phyloP scores from a whole-genome alignment of 2,888 invertebrate genomes.

The Hyposoter dolosus region DNA sequence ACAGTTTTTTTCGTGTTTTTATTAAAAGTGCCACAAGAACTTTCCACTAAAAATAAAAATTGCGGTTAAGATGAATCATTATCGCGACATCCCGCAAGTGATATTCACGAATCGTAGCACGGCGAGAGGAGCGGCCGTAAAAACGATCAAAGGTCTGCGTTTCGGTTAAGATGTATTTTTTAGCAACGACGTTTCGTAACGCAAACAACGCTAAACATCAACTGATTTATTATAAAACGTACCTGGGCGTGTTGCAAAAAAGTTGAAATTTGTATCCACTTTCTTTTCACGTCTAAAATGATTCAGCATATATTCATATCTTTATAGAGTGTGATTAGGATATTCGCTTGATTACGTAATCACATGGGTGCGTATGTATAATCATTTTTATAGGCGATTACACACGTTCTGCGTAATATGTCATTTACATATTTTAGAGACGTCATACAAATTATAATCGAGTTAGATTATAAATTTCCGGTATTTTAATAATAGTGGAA shows the following conservation, averaged over 20 bases:
- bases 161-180: background rate
- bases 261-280: background rate
- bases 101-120: background rate
- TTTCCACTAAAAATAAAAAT: background rate
- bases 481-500: background rate
- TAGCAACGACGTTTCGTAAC: constrained; percentile 1
- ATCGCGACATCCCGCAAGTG: background rate
- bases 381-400: constrained; percentile 1
- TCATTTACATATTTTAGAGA: background rate
- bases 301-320: background rate
- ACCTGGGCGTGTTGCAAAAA: background rate
- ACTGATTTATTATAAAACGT: background rate
- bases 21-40: background rate
- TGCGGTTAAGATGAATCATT: background rate
- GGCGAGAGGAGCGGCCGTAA: background rate
- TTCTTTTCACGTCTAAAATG: constrained; percentile 8
- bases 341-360: constrained; percentile 5
- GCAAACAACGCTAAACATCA: background rate
- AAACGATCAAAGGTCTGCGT: background rate
- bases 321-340: background rate
- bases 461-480: background rate
- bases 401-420: background rate
- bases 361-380: background rate
- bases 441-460: background rate
- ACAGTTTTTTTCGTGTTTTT: background rate